Conservation (phyloP, 2,888 invertebrate species). For the Parapristionchus giblindavisi region DNA sequence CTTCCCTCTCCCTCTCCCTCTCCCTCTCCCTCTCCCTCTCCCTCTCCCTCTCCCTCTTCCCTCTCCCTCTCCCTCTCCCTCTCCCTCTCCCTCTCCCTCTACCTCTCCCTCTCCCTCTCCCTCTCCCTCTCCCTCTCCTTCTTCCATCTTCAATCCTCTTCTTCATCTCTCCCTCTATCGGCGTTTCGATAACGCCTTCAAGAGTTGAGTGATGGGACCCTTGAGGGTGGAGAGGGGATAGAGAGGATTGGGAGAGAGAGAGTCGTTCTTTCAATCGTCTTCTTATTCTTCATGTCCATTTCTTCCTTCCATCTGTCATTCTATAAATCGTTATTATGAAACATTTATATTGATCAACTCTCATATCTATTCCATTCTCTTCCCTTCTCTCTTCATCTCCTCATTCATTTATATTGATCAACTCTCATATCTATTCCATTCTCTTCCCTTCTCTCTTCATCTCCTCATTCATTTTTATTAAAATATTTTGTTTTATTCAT, state of each 20-base stretch:
- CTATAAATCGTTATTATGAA: slow-evolving; percentile 17
- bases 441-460: slow-evolving; percentile 1
- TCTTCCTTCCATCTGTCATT: slow-evolving; percentile 12
- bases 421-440: slow-evolving; percentile 7
- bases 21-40: background rate
- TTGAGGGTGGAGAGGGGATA: background rate
- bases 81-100: background rate
- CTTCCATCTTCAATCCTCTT: background rate
- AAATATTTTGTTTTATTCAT: no score
- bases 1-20: background rate
- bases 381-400: slow-evolving; percentile 17
- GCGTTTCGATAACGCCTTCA: background rate
- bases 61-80: background rate
- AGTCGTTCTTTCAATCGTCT: slow-evolving; percentile 1
- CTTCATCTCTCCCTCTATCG: background rate
- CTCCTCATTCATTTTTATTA: background rate
- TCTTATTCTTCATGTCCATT: slow-evolving; percentile 1
- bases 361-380: slow-evolving; percentile 7
- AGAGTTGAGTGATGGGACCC: slow-evolving; percentile 13
- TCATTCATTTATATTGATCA: background rate
- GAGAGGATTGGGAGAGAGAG: slow-evolving; percentile 3
- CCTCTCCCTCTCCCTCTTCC: background rate
- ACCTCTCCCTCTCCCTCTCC: slow-evolving; percentile 8
- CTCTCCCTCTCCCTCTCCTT: background rate
- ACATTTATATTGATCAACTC: slow-evolving; percentile 5